Conservation (phyloP, 2,797 vertebrate species). For the Urocyon cinereoargenteus region DNA sequence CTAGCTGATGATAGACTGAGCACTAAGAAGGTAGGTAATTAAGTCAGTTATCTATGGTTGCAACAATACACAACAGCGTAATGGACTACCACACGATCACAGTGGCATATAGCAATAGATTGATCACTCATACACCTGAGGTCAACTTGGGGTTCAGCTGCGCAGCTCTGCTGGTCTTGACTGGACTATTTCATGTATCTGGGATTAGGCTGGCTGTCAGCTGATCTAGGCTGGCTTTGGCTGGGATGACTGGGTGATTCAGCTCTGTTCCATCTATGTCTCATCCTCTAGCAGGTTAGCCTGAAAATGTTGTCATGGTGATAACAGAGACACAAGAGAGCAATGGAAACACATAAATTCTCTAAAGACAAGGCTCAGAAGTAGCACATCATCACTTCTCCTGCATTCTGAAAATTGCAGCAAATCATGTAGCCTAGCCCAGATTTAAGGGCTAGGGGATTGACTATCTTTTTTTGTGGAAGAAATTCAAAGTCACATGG, state of each 20-base stretch:
- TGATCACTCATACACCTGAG: not conserved
- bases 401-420: not conserved
- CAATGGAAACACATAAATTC: not conserved
- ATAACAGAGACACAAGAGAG: not conserved
- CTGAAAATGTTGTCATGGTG: conserved; percentile 32
- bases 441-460: not conserved
- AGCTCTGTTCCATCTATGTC: not conserved
- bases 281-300: conserved; percentile 12
- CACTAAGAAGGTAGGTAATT: not conserved
- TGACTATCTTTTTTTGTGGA: not conserved
- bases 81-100: not conserved
- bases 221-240: not conserved
- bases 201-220: not conserved
- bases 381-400: not conserved
- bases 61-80: not conserved
- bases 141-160: not conserved
- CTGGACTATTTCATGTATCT: not conserved
- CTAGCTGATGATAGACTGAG: not conserved
- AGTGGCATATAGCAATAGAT: not conserved
- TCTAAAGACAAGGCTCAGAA: not conserved
- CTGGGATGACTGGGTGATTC: not conserved
- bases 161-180: conserved; percentile 26
- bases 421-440: not conserved
- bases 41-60: not conserved
- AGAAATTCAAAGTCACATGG: not conserved